Evolutionary conservation across 2,888 invertebrate species (phyloP).

Genomic region (Muscina levida): DNA sequence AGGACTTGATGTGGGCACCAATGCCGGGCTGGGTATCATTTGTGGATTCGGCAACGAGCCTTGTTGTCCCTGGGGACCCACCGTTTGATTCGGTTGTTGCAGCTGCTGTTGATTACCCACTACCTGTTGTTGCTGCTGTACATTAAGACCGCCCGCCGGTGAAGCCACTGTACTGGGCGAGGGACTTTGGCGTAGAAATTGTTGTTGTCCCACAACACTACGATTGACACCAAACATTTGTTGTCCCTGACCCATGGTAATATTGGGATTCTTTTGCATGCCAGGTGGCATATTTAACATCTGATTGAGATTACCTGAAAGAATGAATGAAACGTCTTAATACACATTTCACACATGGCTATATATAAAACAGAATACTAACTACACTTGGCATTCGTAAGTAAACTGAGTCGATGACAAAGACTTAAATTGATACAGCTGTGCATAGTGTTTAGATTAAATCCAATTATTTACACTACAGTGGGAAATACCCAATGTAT

Average conservation of each 20-base stretch:
- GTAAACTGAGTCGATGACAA: background rate
- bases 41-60: conserved; percentile 79
- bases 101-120: conserved; percentile 68
- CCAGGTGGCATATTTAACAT: conserved; percentile 77
- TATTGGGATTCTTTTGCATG: conserved; percentile 76
- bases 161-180: conserved; percentile 83
- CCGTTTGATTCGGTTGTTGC: conserved; percentile 67
- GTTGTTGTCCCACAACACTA: conserved; percentile 85
- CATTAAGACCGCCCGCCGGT: conserved; percentile 76
- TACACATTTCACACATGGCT: too few relatives aligned
- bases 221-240: conserved; percentile 82
- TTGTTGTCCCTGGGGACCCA: conserved; percentile 73
- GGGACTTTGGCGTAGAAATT: conserved; percentile 90
- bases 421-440: background rate
- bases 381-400: too few relatives aligned
- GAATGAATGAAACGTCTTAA: background rate
- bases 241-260: conserved; percentile 79
- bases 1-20: conserved; percentile 85
- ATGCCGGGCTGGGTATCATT: conserved; percentile 86
- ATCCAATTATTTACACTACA: too few relatives aligned
- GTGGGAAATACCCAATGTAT: too few relatives aligned
- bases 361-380: too few relatives aligned
- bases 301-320: conserved; percentile 73
- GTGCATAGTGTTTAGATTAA: background rate
- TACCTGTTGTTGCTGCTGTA: conserved; percentile 69